phyloP scores from a whole-genome alignment of 2,888 invertebrate genomes.

The Plebejus anna region DNA sequence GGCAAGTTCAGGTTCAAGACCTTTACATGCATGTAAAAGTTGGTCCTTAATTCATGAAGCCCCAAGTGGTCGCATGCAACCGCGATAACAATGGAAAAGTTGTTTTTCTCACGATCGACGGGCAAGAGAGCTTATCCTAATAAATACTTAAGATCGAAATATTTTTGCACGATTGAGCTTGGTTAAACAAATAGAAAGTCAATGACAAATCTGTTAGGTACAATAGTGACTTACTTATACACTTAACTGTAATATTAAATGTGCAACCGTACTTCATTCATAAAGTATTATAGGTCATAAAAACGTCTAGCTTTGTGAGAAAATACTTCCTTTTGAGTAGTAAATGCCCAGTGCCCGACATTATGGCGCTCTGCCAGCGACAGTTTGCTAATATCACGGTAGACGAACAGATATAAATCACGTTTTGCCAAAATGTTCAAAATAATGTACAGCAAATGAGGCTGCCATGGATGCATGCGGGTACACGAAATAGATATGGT shows the following conservation, averaged over 20 bases:
- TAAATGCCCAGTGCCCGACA: conserved; percentile 52
- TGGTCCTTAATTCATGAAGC: too few species aligned
- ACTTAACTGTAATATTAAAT: conserved; percentile 14
- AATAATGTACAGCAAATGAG: conserved; percentile 39
- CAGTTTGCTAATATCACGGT: conserved; percentile 58
- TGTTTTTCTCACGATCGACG: too few species aligned
- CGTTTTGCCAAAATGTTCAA: conserved; percentile 60
- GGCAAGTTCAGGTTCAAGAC: too few species aligned
- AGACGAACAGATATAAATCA: conserved; percentile 59
- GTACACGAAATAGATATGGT: conserved; percentile 37
- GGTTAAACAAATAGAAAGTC: not conserved
- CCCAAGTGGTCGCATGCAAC: too few species aligned
- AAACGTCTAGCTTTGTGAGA: conserved; percentile 59
- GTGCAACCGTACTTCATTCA: conserved; percentile 30
- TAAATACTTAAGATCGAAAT: too few species aligned
- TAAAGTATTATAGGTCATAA: conserved; percentile 50
- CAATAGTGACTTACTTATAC: not conserved
- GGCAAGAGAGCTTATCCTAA: too few species aligned
- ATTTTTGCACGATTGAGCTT: too few species aligned
- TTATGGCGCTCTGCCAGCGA: conserved; percentile 67
- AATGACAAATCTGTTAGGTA: not conserved
- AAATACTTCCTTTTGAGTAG: conserved; percentile 56
- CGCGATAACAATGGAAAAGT: too few species aligned
- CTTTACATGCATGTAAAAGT: too few species aligned
- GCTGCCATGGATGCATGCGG: conserved; percentile 45